Base-by-base conservation (phyloP, 2,113 vertebrate species). In the Lepisosteus oculatus region DNA sequence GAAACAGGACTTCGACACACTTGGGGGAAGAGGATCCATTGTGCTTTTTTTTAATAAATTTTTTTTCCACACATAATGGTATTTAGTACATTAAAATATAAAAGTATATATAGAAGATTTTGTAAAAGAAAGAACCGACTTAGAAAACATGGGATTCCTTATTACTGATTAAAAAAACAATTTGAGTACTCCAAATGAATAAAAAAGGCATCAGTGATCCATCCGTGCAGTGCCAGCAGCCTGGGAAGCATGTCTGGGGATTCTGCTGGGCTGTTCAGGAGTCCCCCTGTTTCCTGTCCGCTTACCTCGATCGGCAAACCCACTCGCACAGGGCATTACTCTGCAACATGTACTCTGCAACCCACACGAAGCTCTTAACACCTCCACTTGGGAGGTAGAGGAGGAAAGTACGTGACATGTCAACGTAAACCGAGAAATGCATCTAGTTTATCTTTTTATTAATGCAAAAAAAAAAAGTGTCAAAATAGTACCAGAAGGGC, bases 401-500 rank as follows among this genome's bases (percentile, higher is more conserved):
- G 94, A 93, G 69, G 81, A 81, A 78, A 92, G 90, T 89, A 93
- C 92, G 92, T 95, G 89, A 82, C 87, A 86, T 92, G 90, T 92
- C 93, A 93, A 94, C 87, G 86, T 89, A 91, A 86, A 92, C 89
- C 88, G 88, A 88, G 88, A 92, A 92, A 91, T 90, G 88, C 91
- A 89, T 51, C 55, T 29, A 14, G 59, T 55, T 79, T 89, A 90
- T 92, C 89, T 93, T 93, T 89, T 93, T 93, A 90, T 88, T 93
- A 92, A 90, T 92, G 92, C 29, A 29, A 91, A 93, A 92, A 89
- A 92, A 89, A 92, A 90, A 88, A 91, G 91, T 86, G 91, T 92
- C 87, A 89, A 91, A 93, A 92, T 92, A 95, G 95, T 96, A 97
- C 95, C 94, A 87, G 90, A 93, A 88, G 89, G 89, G 91, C 77